Percentiles rank a stretch among this genome's conserved stretches.
These are phyloP conservation scores for Bombylius discolor DNA, from an alignment of 2,888 invertebrate genomes.

Conservation along the genomic window DNA sequence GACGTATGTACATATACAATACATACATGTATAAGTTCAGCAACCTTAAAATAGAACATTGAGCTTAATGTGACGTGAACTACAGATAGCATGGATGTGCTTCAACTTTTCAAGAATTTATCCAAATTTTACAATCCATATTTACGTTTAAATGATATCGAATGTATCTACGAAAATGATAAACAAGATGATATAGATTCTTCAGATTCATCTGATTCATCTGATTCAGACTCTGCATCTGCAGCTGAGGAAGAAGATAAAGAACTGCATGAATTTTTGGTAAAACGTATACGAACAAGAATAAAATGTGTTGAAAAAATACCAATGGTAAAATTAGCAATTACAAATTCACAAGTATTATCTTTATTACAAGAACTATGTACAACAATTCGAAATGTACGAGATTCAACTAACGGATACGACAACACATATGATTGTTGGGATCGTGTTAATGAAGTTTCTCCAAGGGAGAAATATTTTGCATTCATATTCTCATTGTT, in stretches of 20 bases:
- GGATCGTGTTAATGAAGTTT: slow-evolving; percentile 26
- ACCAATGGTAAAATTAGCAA: slow-evolving; percentile 19
- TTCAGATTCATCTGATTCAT: neutral
- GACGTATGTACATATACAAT: no score
- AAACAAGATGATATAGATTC: neutral
- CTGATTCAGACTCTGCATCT: neutral
- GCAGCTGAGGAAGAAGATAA: neutral
- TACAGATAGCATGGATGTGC: neutral
- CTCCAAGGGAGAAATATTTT: slow-evolving; percentile 24
- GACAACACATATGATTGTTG: slow-evolving; percentile 30
- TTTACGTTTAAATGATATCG: slow-evolving; percentile 26
- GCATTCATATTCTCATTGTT: slow-evolving; percentile 27
- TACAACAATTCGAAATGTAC: slow-evolving; percentile 23
- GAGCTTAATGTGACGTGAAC: neutral
- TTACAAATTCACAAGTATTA: slow-evolving; percentile 16
- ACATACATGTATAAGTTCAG: no score
- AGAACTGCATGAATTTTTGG: neutral
- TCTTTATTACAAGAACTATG: slow-evolving; percentile 25
- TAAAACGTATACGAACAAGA: neutral
- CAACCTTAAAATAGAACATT: no score
- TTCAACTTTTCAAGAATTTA: slow-evolving; percentile 22
- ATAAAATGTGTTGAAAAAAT: slow-evolving; percentile 11
- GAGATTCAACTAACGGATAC: slow-evolving; percentile 23
- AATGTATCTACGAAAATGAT: slow-evolving; percentile 17
- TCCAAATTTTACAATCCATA: slow-evolving; percentile 21